A percentile compares a stretch with the other conserved stretches of the same genome.
These are phyloP conservation scores for Mormyrus lacerda DNA, from an alignment of 2,113 vertebrate genomes.

Conservation along the genomic window DNA sequence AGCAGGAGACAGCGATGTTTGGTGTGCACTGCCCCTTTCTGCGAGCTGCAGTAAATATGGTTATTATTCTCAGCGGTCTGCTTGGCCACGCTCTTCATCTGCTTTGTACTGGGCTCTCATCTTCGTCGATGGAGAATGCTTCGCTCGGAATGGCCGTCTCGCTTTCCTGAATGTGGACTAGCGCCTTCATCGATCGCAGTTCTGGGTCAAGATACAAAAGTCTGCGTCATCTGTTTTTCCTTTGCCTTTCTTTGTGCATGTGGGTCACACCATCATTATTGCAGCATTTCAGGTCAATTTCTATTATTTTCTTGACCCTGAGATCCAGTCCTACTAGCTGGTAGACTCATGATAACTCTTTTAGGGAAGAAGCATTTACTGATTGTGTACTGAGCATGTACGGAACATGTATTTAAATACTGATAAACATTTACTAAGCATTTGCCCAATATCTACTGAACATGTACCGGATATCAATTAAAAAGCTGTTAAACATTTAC, in stretches of 20 bases:
- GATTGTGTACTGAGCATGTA: background rate
- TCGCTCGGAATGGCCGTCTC: background rate
- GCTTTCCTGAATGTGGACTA: background rate
- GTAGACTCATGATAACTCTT: background rate
- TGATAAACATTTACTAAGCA: background rate
- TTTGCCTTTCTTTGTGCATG: background rate
- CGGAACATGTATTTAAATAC: too few relatives aligned
- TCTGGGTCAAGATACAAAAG: background rate
- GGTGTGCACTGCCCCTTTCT: background rate
- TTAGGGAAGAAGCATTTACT: background rate
- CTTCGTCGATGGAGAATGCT: background rate
- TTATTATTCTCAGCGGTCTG: background rate
- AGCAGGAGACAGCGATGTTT: background rate
- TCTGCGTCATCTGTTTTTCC: background rate
- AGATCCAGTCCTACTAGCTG: background rate
- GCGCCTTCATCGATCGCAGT: background rate
- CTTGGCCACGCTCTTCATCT: background rate
- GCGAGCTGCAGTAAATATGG: background rate
- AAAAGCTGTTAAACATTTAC: background rate
- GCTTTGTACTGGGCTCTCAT: background rate
- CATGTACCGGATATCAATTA: too few relatives aligned
- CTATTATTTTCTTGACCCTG: background rate
- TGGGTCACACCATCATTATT: background rate
- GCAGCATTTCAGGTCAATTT: background rate
- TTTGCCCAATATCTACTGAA: too few relatives aligned